These are phyloP conservation scores for Agrypnus murinus DNA, from an alignment of 2,888 invertebrate genomes.

Conservation along the genomic window DNA sequence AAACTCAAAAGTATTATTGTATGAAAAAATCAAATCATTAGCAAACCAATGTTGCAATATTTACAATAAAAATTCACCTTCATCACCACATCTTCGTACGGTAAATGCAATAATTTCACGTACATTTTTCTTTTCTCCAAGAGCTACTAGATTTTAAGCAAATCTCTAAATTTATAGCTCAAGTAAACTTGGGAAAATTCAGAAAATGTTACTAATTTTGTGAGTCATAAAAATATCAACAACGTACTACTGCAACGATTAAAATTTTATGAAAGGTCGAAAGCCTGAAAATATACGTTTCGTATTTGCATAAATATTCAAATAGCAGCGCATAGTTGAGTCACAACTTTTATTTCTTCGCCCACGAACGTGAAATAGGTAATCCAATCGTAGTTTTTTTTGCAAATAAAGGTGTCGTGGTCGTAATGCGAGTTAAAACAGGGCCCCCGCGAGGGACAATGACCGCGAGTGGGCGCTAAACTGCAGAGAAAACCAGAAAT, in stretches of 20 bases:
- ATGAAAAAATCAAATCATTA: no score
- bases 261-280: slow-evolving; percentile 25
- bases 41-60: no score
- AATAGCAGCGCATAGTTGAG: slow-evolving; percentile 32
- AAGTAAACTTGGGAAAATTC: no score
- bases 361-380: slow-evolving; percentile 27
- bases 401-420: slow-evolving; percentile 32
- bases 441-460: slow-evolving; percentile 43
- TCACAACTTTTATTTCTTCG: slow-evolving; percentile 32
- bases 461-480: slow-evolving; percentile 51
- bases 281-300: slow-evolving; percentile 5
- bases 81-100: no score
- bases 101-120: no score
- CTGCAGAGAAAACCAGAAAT: slow-evolving; percentile 26
- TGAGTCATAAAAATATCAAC: slow-evolving; percentile 3
- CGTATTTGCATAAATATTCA: slow-evolving; percentile 22
- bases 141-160: no score
- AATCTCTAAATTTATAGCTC: no score
- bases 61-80: no score
- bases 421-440: slow-evolving; percentile 16
- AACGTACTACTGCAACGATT: slow-evolving; percentile 5
- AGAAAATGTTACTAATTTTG: not conserved
- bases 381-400: slow-evolving; percentile 24
- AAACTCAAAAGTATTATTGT: no score
- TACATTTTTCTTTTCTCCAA: no score